These are phyloP conservation scores for Leptinotarsa rubiginosa DNA, from an alignment of 2,888 invertebrate genomes.

Conservation along the genomic window DNA sequence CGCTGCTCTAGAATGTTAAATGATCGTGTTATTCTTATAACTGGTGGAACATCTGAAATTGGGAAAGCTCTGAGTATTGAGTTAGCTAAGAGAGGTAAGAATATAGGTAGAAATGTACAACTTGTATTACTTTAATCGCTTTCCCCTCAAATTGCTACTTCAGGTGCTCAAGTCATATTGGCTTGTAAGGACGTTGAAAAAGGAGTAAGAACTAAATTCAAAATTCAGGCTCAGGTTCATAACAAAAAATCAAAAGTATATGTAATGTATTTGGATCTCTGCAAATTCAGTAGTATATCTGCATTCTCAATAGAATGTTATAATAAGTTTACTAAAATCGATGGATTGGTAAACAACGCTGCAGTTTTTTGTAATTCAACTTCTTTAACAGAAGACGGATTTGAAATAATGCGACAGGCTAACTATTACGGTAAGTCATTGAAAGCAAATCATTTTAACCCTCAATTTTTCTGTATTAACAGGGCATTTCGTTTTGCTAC, in stretches of 20 bases:
- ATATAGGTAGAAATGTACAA: constrained; percentile 9
- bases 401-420: constrained; percentile 70
- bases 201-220: constrained; percentile 64
- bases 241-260: constrained; percentile 55
- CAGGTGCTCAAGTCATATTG: constrained; percentile 69
- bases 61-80: constrained; percentile 70
- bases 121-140: background rate
- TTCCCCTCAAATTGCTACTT: constrained; percentile 28
- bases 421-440: constrained; percentile 68
- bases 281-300: constrained; percentile 61
- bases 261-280: constrained; percentile 63
- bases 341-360: constrained; percentile 70
- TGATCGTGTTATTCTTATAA: constrained; percentile 69
- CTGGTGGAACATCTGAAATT: constrained; percentile 72
- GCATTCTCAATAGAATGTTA: constrained; percentile 61
- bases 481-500: constrained; percentile 67
- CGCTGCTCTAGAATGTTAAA: constrained; percentile 60
- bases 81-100: constrained; percentile 67
- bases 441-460: background rate
- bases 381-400: constrained; percentile 67
- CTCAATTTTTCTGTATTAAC: constrained; percentile 36
- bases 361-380: constrained; percentile 69
- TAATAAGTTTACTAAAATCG: constrained; percentile 61
- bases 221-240: constrained; percentile 60
- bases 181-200: constrained; percentile 69